Evolutionary conservation across 2,888 invertebrate genomes (phyloP).

Genomic region (Athalia cordata): DNA sequence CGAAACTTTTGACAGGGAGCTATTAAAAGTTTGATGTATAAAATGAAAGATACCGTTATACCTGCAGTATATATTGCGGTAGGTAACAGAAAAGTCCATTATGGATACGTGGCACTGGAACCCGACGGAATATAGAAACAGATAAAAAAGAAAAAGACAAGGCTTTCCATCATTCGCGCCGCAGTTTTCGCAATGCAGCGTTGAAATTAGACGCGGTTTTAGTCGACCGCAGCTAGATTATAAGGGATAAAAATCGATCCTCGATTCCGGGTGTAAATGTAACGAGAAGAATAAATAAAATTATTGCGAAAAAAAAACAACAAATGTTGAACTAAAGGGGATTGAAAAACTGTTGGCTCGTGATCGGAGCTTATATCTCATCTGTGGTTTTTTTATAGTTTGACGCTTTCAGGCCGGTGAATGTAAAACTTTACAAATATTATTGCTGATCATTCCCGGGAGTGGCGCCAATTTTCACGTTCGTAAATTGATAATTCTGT

Average conservation of each 20-base stretch:
- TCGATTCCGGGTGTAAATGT: neutral
- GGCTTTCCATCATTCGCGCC: neutral
- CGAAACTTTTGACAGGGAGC: neutral
- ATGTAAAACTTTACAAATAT: too few species aligned
- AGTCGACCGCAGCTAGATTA: constrained; percentile 5
- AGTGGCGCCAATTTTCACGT: too few species aligned
- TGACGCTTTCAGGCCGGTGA: too few species aligned
- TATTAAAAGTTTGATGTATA: neutral
- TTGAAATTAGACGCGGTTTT: constrained; percentile 1
- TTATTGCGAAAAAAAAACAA: neutral
- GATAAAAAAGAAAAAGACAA: constrained; percentile 1
- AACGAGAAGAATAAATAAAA: neutral
- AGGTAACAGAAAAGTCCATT: neutral
- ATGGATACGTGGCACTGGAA: neutral
- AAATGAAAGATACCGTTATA: neutral
- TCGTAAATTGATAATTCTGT: too few species aligned
- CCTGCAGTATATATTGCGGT: neutral
- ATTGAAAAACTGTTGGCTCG: neutral
- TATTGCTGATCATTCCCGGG: too few species aligned
- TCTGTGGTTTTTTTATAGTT: too few species aligned
- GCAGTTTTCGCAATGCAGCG: neutral
- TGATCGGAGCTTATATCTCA: neutral
- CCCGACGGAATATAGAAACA: neutral
- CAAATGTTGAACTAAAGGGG: neutral
- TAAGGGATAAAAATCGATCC: constrained; percentile 13